Percentiles rank a stretch among this genome's conserved stretches.
Evolutionary conservation across 1,140 invertebrate species (phyloP).

Genomic region (Drosophila orosa): DNA sequence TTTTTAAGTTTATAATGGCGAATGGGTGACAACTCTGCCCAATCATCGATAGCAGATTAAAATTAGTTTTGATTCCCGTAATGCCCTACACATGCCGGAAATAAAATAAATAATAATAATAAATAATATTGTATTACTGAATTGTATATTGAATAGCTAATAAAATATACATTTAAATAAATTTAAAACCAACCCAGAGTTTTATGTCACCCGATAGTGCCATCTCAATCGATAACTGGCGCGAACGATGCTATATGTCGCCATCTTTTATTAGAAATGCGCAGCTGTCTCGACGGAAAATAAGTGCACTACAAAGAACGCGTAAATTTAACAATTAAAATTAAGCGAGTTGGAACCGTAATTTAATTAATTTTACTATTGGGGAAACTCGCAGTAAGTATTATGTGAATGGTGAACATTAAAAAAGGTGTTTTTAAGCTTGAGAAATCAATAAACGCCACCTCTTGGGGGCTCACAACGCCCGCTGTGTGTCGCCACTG

Average conservation of each 20-base stretch:
- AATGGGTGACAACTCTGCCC: not conserved
- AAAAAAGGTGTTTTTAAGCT: not conserved
- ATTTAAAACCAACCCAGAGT: not conserved
- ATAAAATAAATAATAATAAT: too few species aligned
- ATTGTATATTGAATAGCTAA: too few species aligned
- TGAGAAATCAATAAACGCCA: constrained; percentile 66
- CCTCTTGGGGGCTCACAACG: constrained; percentile 55
- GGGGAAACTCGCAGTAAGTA: not conserved
- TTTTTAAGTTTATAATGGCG: not conserved
- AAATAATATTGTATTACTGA: too few species aligned
- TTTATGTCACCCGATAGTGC: constrained; percentile 2
- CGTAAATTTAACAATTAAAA: constrained; percentile 27
- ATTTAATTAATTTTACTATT: not conserved
- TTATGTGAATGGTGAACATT: too few species aligned
- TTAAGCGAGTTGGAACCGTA: not conserved
- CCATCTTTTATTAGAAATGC: constrained; percentile 76
- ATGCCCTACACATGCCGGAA: not conserved
- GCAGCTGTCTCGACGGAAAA: constrained; percentile 63
- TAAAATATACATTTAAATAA: not conserved
- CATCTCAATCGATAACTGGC: constrained; percentile 3
- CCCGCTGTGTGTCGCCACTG: constrained; percentile 73
- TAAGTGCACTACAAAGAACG: constrained; percentile 52
- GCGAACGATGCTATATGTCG: constrained; percentile 50
- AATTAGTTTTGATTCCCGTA: too few species aligned
- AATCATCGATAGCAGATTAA: not conserved